These are phyloP conservation scores for Ptychochromis oligacanthus DNA, from an alignment of 2,113 vertebrate genomes.

Conservation along the genomic window DNA sequence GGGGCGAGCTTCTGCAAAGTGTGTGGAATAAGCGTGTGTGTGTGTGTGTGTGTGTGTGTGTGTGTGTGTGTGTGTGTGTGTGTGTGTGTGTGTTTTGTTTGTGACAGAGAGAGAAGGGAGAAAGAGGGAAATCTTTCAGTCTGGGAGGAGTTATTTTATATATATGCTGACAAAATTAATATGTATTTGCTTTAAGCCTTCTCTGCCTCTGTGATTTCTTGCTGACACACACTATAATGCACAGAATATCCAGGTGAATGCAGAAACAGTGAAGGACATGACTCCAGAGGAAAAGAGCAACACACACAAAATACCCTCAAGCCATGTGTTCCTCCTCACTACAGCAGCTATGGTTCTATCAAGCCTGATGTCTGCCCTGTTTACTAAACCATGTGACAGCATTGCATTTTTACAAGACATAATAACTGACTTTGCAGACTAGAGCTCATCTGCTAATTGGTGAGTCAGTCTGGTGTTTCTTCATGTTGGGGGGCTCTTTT, in stretches of 20 bases:
- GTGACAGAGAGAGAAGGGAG: constrained; percentile 16
- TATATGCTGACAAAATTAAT: constrained; percentile 62
- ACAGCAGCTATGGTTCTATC: constrained; percentile 41
- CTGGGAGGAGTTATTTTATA: constrained; percentile 47
- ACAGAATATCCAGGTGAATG: constrained; percentile 65
- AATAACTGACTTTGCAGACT: constrained; percentile 45
- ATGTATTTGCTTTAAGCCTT: constrained; percentile 71
- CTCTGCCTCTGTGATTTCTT: constrained; percentile 62
- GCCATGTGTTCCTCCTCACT: constrained; percentile 57
- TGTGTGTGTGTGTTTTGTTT: constrained; percentile 3
- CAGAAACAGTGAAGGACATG: constrained; percentile 70
- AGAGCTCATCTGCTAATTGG: constrained; percentile 20
- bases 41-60: background rate
- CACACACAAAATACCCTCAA: constrained; percentile 48
- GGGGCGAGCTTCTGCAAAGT: constrained; percentile 29
- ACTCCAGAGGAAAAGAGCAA: constrained; percentile 49
- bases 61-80: constrained; percentile 14
- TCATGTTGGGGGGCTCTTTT: background rate
- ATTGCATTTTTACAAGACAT: constrained; percentile 36
- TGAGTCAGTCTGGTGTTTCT: background rate
- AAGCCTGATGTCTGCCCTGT: constrained; percentile 47
- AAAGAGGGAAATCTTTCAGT: constrained; percentile 18
- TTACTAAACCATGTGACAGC: constrained; percentile 49
- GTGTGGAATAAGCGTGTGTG: constrained; percentile 16
- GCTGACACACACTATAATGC: constrained; percentile 60